Evolutionary conservation across 1,140 invertebrate species (phyloP), one percentile per base, ranked within the genome.

Genomic region (Nixonia krombeini): DNA sequence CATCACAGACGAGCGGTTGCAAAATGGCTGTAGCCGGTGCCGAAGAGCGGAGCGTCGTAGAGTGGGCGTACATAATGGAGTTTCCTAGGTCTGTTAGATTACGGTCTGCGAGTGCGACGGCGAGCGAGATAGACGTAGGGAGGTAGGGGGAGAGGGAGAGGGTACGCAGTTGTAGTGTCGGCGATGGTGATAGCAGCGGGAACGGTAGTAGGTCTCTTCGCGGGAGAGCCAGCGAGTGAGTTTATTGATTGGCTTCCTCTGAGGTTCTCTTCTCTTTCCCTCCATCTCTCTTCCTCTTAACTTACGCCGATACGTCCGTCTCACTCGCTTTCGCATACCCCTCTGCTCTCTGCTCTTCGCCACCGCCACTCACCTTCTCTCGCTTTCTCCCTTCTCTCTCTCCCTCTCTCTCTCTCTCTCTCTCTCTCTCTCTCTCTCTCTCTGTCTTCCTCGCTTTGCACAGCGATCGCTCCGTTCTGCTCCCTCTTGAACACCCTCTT

Each of bases 221-320:
- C 74, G 67, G 70, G 61, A 75, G 79, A 78, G 76, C 65, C 68
- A 70, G 59, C 62, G 76, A 76, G 77, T 71, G 74, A 78, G 75
- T 84, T 84, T 85, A 84, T 85, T 83, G 83, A 84, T 85, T 85
- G 81, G 80, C 82, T 83, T 84, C 74, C 80, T 81, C 80, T 79
- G 75, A 75, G 76, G 77, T 68, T 73, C 72, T 73, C 66, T 47
- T 18, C 61, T 59, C 66, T 63, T 56, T 67, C 47, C 69, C 37
- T 67, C 56, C 70, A 46, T 49, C 66, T 56, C 70, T 42, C 47
- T 63, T 50, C 29, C 42, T 29, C 57, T 40, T 16, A n/a, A n/a
- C n/a, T n/a, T n/a, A n/a, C n/a, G n/a, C n/a, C n/a, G n/a, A n/a
- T n/a, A n/a, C n/a, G 10, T 6, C 26, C 15, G 40, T 18, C 42